These are phyloP conservation scores for Propithecus coquereli DNA, from an alignment of 2,113 vertebrate genomes.

Conservation along the genomic window DNA sequence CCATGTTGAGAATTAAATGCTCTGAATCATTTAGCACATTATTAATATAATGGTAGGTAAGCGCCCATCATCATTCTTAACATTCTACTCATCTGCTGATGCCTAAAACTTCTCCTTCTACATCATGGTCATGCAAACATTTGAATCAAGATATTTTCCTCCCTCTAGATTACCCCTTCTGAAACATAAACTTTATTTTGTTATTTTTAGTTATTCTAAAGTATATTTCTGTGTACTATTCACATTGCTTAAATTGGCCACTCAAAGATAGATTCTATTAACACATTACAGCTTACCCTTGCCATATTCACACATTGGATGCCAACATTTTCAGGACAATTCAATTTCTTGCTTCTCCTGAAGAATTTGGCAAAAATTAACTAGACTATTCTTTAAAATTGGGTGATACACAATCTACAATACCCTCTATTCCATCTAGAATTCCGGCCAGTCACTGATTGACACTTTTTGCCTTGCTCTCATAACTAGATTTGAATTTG, in stretches of 20 bases:
- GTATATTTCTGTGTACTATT: background rate
- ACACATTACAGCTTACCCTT: background rate
- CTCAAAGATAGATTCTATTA: background rate
- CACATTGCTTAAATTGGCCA: background rate
- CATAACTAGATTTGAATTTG: background rate
- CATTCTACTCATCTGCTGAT: background rate
- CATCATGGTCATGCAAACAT: background rate
- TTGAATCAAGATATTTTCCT: background rate
- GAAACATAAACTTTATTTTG: background rate
- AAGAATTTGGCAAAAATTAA: background rate
- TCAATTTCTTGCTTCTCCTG: background rate
- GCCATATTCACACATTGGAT: too few relatives aligned
- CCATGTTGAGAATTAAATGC: background rate
- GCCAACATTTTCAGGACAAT: background rate
- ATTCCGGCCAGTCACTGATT: background rate
- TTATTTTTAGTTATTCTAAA: background rate
- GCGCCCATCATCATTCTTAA: background rate
- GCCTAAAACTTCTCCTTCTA: background rate
- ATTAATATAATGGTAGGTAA: background rate
- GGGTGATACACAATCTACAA: background rate
- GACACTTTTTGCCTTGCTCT: background rate
- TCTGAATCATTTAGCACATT: background rate
- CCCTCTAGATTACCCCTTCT: background rate
- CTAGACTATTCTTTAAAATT: background rate
- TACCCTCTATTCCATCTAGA: background rate